phyloP scores from a whole-genome alignment of 2,113 vertebrate genomes.

The Muntiacus reevesi region DNA sequence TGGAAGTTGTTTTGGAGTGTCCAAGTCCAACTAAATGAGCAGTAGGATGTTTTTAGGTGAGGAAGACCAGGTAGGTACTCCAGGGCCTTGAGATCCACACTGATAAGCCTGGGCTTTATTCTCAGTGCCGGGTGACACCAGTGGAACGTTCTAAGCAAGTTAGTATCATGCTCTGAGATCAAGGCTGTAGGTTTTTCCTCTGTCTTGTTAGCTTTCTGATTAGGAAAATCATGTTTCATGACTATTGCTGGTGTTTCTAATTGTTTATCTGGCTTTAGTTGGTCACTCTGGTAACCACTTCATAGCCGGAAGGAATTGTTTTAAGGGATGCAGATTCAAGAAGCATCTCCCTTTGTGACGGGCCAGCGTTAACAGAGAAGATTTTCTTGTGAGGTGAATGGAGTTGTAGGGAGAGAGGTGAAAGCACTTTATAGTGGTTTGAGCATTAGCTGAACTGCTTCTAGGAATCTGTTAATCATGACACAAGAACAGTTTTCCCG shows the following conservation, averaged over 20 bases:
- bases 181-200: not conserved
- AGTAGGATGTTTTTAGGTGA: not conserved
- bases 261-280: not conserved
- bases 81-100: not conserved
- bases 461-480: constrained; percentile 52
- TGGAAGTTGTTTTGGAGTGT: not conserved
- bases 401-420: not conserved
- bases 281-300: not conserved
- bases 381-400: not conserved
- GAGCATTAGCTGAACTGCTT: constrained; percentile 10
- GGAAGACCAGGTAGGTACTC: no score
- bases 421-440: not conserved
- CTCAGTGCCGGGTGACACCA: not conserved
- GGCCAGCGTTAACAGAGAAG: not conserved
- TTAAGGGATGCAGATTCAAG: not conserved
- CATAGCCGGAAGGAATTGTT: not conserved
- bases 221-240: not conserved
- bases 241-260: not conserved
- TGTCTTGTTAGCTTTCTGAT: not conserved
- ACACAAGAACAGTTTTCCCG: constrained; percentile 24
- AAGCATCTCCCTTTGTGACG: not conserved
- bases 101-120: not conserved
- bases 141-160: not conserved
- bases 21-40: not conserved
- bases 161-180: not conserved